phyloP scores from a whole-genome alignment of 2,113 vertebrate genomes.

The Mustela nigripes region DNA sequence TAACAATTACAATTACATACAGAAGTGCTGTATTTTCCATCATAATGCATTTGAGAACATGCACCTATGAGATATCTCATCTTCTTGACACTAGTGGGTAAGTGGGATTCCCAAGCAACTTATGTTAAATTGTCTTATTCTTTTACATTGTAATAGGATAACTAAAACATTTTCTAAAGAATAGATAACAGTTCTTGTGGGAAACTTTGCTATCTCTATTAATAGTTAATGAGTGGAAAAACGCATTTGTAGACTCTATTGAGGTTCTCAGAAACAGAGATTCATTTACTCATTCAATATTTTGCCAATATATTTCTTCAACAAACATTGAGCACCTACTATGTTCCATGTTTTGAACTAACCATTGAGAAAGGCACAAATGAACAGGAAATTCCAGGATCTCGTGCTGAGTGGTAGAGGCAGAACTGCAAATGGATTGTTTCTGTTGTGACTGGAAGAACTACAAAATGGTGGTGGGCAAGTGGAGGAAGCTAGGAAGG shows the following conservation, averaged over 20 bases:
- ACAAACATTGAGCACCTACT: constrained; percentile 2
- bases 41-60: not conserved
- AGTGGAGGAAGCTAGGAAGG: not conserved
- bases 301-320: constrained; percentile 35
- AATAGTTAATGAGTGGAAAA: constrained; percentile 75
- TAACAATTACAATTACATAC: not conserved
- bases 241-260: constrained; percentile 12
- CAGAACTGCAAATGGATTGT: not conserved
- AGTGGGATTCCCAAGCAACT: not conserved
- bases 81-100: not conserved
- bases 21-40: not conserved
- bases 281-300: constrained; percentile 49
- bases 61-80: not conserved
- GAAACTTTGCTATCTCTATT: constrained; percentile 57
- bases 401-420: not conserved
- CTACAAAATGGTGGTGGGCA: not conserved
- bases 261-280: constrained; percentile 49
- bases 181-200: not conserved
- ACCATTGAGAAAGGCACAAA: not conserved
- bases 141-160: constrained; percentile 15
- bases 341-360: not conserved
- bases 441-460: not conserved
- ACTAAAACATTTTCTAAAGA: constrained; percentile 46
- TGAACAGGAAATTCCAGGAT: not conserved
- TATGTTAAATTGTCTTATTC: not conserved